Conservation (phyloP, 2,888 invertebrate species). For the Theretra japonica region DNA sequence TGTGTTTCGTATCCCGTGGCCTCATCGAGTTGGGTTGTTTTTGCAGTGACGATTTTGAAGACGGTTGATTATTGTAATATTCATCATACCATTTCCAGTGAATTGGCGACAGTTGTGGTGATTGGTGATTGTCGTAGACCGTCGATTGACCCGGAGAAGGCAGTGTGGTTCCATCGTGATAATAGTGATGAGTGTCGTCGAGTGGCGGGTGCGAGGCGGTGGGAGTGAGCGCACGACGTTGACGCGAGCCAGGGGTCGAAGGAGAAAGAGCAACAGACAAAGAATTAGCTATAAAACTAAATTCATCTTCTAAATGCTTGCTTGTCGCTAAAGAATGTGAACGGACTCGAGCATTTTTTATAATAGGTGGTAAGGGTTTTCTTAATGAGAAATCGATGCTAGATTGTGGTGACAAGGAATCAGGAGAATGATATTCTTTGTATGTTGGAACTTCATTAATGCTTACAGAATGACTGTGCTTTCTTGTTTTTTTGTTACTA, state of each 20-base stretch:
- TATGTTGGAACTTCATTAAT: slow-evolving; percentile 81
- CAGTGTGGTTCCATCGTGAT: slow-evolving; percentile 54
- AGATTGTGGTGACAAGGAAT: slow-evolving; percentile 60
- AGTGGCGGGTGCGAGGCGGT: slow-evolving; percentile 69
- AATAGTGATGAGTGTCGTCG: slow-evolving; percentile 64
- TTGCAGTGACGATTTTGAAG: slow-evolving; percentile 32
- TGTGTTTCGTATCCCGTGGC: slow-evolving; percentile 73
- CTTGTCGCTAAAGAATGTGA: slow-evolving; percentile 68
- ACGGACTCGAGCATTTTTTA: slow-evolving; percentile 68
- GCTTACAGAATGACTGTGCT: slow-evolving; percentile 73
- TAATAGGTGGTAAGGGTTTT: slow-evolving; percentile 69
- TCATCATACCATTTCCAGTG: slow-evolving; percentile 40
- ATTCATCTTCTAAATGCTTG: slow-evolving; percentile 69
- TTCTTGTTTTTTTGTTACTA: slow-evolving; percentile 51
- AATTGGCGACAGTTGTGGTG: slow-evolving; percentile 36
- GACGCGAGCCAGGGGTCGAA: slow-evolving; percentile 78
- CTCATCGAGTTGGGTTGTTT: slow-evolving; percentile 48
- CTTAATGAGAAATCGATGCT: slow-evolving; percentile 61
- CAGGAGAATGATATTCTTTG: slow-evolving; percentile 79
- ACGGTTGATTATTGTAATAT: slow-evolving; percentile 53
- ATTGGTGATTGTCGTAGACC: slow-evolving; percentile 40
- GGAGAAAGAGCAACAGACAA: slow-evolving; percentile 85
- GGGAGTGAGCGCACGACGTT: slow-evolving; percentile 77
- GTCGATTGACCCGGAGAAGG: slow-evolving; percentile 42
- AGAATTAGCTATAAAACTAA: slow-evolving; percentile 85